Percentiles rank a stretch among this genome's conserved stretches.
phyloP scores from a whole-genome alignment of 2,888 invertebrate genomes.

The Callosobruchus maculatus region DNA sequence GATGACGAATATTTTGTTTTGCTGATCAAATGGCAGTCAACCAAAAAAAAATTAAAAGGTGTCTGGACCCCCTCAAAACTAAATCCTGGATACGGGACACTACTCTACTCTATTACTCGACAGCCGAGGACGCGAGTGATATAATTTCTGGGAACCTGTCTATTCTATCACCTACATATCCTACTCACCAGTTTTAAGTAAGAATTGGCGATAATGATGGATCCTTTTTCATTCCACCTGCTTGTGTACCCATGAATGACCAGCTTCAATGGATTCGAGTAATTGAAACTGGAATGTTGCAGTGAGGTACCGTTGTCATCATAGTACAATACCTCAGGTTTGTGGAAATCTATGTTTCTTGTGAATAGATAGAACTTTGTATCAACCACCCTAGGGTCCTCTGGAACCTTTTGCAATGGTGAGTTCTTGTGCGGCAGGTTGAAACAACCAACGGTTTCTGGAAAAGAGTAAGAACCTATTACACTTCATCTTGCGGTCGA shows the following conservation, averaged over 20 bases:
- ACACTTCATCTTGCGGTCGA: too few relatives aligned
- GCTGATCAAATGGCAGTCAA: too few relatives aligned
- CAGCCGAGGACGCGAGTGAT: too few relatives aligned
- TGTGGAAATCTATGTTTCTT: conserved; percentile 41
- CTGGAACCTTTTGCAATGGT: conserved; percentile 54
- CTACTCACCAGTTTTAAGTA: conserved; percentile 53
- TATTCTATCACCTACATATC: too few relatives aligned
- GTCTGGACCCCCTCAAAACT: too few relatives aligned
- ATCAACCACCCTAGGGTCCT: conserved; percentile 52
- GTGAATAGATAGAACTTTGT: conserved; percentile 56
- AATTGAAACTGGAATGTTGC: conserved; percentile 48
- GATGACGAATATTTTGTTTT: too few relatives aligned
- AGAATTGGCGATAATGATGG: conserved; percentile 46
- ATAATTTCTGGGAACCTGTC: too few relatives aligned
- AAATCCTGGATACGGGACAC: too few relatives aligned
- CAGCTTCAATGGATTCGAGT: conserved; percentile 50
- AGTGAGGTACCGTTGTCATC: conserved; percentile 51
- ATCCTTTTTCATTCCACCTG: conserved; percentile 52
- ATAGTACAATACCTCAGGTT: conserved; percentile 49
- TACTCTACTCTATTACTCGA: too few relatives aligned
- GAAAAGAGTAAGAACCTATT: conserved; percentile 26
- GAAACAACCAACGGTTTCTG: conserved; percentile 58
- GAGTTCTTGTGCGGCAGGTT: conserved; percentile 50
- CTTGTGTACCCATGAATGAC: conserved; percentile 59
- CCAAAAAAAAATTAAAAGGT: too few relatives aligned